A percentile compares a stretch with the other conserved stretches of the same genome.
Conservation (phyloP, 2,888 invertebrate genomes). For the Euproctis similis region DNA sequence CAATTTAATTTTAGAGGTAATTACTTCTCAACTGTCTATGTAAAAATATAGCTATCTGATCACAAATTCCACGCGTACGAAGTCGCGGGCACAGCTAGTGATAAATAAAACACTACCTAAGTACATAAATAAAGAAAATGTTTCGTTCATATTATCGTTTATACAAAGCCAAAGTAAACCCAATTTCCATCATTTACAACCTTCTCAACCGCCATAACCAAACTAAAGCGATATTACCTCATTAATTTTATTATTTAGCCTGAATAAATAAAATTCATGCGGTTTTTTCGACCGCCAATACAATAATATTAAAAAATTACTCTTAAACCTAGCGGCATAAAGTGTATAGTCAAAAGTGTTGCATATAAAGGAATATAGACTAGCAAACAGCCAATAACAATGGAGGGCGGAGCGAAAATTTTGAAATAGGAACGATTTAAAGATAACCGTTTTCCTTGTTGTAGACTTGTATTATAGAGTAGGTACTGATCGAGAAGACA, state of each 20-base stretch:
- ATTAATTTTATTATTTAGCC: constrained; percentile 29
- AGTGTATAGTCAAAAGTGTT: constrained; percentile 6
- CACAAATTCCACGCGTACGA: no score
- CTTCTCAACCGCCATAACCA: constrained; percentile 17
- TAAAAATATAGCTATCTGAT: no score
- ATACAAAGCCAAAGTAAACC: constrained; percentile 5
- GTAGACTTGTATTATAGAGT: no score
- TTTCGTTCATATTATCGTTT: not conserved
- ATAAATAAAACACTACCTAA: not conserved
- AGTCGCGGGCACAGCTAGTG: no score
- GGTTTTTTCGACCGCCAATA: constrained; percentile 20
- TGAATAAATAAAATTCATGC: constrained; percentile 42
- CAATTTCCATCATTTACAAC: constrained; percentile 14
- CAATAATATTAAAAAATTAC: constrained; percentile 8
- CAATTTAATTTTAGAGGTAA: no score
- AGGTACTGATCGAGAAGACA: no score
- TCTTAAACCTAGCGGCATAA: constrained; percentile 5
- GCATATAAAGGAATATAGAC: constrained; percentile 26
- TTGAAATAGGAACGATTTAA: constrained; percentile 59
- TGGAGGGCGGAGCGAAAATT: constrained; percentile 65
- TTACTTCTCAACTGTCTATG: no score
- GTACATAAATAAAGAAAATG: not conserved
- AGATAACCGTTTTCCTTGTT: constrained; percentile 43
- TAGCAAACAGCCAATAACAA: constrained; percentile 54
- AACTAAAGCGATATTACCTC: constrained; percentile 16